Base-by-base conservation (phyloP, 2,113 vertebrate genomes). In the Pica pica region DNA sequence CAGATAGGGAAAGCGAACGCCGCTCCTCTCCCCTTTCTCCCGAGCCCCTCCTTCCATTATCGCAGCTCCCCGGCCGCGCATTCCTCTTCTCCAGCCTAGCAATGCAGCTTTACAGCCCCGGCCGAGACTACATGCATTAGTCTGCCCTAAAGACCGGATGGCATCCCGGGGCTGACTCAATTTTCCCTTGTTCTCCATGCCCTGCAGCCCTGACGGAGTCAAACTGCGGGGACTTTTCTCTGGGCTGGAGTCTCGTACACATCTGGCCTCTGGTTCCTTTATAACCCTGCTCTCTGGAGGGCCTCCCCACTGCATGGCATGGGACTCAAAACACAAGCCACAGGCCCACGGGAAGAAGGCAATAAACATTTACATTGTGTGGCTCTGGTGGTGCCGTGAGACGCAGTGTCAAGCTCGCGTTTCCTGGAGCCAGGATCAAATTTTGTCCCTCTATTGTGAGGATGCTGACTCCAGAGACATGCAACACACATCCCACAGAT, bases 71-170 rank as follows among this genome's bases (percentile, higher is more conserved):
- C 0, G 6, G 83, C 60, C 21, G 14, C 7, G 5, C 85, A 81
- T 96, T 95, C 92, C 90, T 88, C 86, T 65, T 60, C 71, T 75
- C 69, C 85, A 77, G 85, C 94, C 93, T 52, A 56, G 94, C 92
- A 93, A 64, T 93, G 88, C 85, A 8, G 79, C 93, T 75, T 89
- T 89, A 75, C 83, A 95, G 85, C 60, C 79, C 59, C 6, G 3
- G 92, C 79, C 22, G 16, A 53, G 76, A 81, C 88, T 68, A 39
- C 53, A 18, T 18, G 85, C 73, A 23, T 89, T 96, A 90, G 79
- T 93, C 76, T 5, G 6, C 80, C 88, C 92, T 93, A 78, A 90
- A 93, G 64, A 75, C 83, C n/a, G 76, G 94, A 93, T 95, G 94
- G 90, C 80, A 92, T 92, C 93, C 93, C 33, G 57, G 16, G 7